phyloP scores from a whole-genome alignment of 2,888 invertebrate genomes.

The Pollenia amentaria region DNA sequence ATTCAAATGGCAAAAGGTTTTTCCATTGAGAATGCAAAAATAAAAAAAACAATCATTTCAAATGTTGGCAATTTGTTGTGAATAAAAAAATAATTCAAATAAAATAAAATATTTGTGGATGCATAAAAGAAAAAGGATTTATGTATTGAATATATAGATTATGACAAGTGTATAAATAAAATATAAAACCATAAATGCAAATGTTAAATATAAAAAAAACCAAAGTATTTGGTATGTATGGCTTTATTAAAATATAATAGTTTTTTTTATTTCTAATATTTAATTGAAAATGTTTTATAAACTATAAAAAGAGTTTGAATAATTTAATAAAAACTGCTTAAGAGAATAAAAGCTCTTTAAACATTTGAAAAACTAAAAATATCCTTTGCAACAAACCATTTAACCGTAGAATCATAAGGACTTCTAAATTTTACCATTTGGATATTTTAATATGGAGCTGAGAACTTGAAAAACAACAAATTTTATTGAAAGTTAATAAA shows the following conservation, averaged over 20 bases:
- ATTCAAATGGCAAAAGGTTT: conserved; percentile 56
- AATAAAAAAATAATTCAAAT: conserved; percentile 31
- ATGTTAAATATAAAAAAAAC: conserved; percentile 21
- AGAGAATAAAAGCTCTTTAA: not conserved
- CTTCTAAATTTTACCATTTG: too few relatives aligned
- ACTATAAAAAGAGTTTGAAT: not conserved
- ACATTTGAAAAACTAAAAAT: too few relatives aligned
- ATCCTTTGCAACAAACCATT: too few relatives aligned
- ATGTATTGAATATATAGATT: conserved; percentile 55
- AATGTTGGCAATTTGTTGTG: conserved; percentile 61
- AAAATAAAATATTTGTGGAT: conserved; percentile 11
- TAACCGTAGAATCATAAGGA: too few relatives aligned
- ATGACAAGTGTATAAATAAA: conserved; percentile 37
- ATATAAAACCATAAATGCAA: conserved; percentile 37
- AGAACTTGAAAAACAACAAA: too few relatives aligned
- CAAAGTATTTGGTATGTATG: conserved; percentile 17
- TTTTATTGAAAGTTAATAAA: too few relatives aligned
- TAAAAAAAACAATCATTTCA: conserved; percentile 26
- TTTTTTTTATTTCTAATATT: not conserved
- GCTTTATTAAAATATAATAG: conserved; percentile 31
- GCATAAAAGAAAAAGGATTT: conserved; percentile 57
- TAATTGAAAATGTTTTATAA: conserved; percentile 25
- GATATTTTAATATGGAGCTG: too few relatives aligned
- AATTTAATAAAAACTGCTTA: not conserved
- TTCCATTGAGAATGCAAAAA: conserved; percentile 37